phyloP scores from a whole-genome alignment of 2,797 vertebrate genomes.

The Pseudochaenichthys georgianus region DNA sequence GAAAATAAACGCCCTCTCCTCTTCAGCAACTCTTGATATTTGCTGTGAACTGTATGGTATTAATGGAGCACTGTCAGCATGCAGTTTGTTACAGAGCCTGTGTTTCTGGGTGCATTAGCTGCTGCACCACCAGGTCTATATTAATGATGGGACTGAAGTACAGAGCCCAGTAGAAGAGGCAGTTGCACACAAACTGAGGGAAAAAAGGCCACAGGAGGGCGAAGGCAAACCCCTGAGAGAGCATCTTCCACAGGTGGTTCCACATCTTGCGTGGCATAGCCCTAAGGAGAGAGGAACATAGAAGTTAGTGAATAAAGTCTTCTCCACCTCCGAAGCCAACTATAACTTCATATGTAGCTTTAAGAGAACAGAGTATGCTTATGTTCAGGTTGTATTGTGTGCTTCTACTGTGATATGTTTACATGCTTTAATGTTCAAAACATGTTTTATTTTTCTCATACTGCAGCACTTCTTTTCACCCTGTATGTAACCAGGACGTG shows the following conservation, averaged over 20 bases:
- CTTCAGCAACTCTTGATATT: conserved; percentile 29
- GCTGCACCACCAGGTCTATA: conserved; percentile 93
- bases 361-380: too few species aligned
- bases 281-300: conserved; percentile 73
- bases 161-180: conserved; percentile 95
- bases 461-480: too few species aligned
- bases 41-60: conserved; percentile 28
- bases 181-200: conserved; percentile 95
- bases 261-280: conserved; percentile 89
- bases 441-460: too few species aligned
- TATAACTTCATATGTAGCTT: neutral
- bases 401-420: too few species aligned
- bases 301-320: conserved; percentile 13
- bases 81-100: conserved; percentile 78
- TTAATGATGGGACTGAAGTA: conserved; percentile 95
- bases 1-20: conserved; percentile 38
- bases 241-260: conserved; percentile 91
- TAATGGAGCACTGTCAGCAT: conserved; percentile 15
- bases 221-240: conserved; percentile 91
- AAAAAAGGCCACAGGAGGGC: conserved; percentile 93
- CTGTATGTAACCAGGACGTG: neutral
- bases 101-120: conserved; percentile 90
- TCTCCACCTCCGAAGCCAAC: neutral
- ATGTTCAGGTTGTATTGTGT: too few species aligned
- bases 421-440: too few species aligned